Conservation (phyloP, 2,113 vertebrate genomes). For the Sinocyclocheilus anshuiensis region DNA sequence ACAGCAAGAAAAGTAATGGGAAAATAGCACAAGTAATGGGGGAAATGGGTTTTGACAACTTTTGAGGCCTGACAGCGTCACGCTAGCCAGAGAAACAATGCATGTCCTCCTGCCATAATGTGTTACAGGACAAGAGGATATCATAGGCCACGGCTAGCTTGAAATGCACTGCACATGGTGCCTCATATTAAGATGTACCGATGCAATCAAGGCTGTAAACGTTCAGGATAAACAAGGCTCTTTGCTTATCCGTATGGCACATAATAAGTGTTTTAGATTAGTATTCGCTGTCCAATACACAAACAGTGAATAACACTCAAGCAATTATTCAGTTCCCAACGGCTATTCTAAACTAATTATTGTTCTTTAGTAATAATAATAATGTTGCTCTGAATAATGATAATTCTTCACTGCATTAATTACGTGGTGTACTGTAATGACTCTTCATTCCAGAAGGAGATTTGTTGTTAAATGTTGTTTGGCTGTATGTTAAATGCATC, state of each 20-base stretch:
- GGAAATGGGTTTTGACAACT: conserved; percentile 28
- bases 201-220: not conserved
- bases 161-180: not conserved
- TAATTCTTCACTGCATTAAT: conserved; percentile 14
- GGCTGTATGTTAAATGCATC: not conserved
- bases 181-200: not conserved
- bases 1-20: conserved; percentile 11
- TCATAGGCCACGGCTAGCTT: conserved; percentile 6
- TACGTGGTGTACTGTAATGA: not conserved
- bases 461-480: not conserved
- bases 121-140: not conserved
- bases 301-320: conserved; percentile 52
- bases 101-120: not conserved
- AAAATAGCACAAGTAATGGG: conserved; percentile 26
- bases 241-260: conserved; percentile 31
- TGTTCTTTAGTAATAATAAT: not conserved
- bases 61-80: not conserved
- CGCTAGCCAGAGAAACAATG: not conserved
- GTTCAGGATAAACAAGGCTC: conserved; percentile 14
- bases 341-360: conserved; percentile 41
- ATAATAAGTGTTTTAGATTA: conserved; percentile 65
- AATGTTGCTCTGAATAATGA: not conserved
- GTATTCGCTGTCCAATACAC: conserved; percentile 26
- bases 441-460: not conserved
- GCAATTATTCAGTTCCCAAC: conserved; percentile 39